Evolutionary conservation across 1,140 invertebrate species (phyloP).

Genomic region (Rhysida immarginata): DNA sequence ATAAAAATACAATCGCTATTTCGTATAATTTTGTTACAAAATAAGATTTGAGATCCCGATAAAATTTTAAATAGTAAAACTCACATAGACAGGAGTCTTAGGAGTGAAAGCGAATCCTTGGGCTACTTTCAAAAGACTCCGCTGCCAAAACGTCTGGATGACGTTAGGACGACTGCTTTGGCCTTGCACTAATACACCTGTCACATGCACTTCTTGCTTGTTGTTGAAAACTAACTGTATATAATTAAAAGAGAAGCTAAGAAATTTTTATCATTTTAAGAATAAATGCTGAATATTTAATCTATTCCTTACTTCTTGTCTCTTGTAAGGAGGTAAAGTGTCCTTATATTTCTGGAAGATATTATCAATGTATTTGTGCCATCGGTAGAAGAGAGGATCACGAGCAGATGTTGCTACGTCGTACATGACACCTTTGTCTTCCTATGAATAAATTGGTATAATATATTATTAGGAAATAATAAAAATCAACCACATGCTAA

Average conservation of each 20-base stretch:
- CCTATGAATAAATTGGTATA: constrained; percentile 15
- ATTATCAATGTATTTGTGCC: constrained; percentile 63
- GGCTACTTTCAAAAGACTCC: constrained; percentile 46
- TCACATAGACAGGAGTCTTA: constrained; percentile 1
- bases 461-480: too few species aligned
- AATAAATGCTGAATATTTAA: too few species aligned
- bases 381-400: constrained; percentile 71
- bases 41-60: too few species aligned
- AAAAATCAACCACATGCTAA: too few species aligned
- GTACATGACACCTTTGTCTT: constrained; percentile 41
- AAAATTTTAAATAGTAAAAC: too few species aligned
- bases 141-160: constrained; percentile 52
- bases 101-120: constrained; percentile 39
- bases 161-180: constrained; percentile 37
- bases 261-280: too few species aligned
- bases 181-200: constrained; percentile 43
- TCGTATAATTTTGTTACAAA: too few species aligned
- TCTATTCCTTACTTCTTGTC: constrained; percentile 23
- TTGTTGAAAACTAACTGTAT: too few species aligned
- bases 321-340: constrained; percentile 43
- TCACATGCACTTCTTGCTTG: too few species aligned
- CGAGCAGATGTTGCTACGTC: constrained; percentile 56
- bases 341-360: constrained; percentile 61
- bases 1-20: constrained; percentile 7
- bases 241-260: too few species aligned